These are phyloP conservation scores for Cephus cinctus DNA, from an alignment of 1,140 invertebrate species.

Conservation along the genomic window DNA sequence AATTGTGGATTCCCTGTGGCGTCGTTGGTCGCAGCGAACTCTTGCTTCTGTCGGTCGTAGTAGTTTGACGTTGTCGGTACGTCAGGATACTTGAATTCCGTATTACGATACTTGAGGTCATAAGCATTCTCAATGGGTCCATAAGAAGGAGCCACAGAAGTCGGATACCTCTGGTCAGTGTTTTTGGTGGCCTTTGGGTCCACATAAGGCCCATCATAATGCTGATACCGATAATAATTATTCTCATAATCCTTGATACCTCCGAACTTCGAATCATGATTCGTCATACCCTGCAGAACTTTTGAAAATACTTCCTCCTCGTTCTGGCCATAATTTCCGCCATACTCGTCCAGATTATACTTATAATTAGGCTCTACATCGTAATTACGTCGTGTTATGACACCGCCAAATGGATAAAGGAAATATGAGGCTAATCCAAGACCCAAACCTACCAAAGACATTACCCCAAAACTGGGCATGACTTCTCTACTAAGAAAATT, in stretches of 20 bases:
- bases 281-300: conserved; percentile 71
- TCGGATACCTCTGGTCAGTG: conserved; percentile 26
- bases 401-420: conserved; percentile 69
- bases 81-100: conserved; percentile 47
- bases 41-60: conserved; percentile 35
- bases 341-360: conserved; percentile 66
- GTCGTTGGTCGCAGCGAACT: conserved; percentile 14
- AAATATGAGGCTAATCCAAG: conserved; percentile 74
- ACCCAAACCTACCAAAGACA: conserved; percentile 68
- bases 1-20: conserved; percentile 40
- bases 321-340: conserved; percentile 62
- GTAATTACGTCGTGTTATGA: conserved; percentile 64
- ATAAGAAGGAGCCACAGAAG: conserved; percentile 26
- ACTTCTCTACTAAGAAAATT: conserved; percentile 77
- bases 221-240: conserved; percentile 41
- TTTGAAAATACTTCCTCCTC: conserved; percentile 75
- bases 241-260: conserved; percentile 29
- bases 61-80: conserved; percentile 32
- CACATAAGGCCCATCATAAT: conserved; percentile 27
- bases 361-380: conserved; percentile 62
- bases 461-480: conserved; percentile 76
- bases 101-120: conserved; percentile 39
- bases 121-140: conserved; percentile 34
- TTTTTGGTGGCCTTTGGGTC: conserved; percentile 26
- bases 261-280: conserved; percentile 32